Percentiles rank a stretch among this genome's conserved stretches.
phyloP scores from a whole-genome alignment of 2,888 invertebrate species.

The Penaeus monodon region DNA sequence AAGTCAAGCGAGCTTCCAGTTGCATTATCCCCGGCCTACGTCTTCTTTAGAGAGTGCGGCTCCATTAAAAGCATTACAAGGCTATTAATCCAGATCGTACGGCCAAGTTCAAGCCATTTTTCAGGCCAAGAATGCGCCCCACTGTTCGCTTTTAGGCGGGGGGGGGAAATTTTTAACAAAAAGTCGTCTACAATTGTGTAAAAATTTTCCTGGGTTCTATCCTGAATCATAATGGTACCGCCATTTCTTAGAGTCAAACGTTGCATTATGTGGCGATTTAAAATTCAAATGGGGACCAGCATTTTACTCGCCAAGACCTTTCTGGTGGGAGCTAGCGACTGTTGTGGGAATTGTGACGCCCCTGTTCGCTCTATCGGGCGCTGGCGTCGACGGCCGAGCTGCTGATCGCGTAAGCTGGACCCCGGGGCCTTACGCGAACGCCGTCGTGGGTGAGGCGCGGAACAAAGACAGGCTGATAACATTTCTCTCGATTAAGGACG shows the following conservation, averaged over 20 bases:
- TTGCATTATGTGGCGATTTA: conserved; percentile 55
- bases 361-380: conserved; percentile 25
- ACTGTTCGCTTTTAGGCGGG: background rate
- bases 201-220: conserved; percentile 48
- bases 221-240: conserved; percentile 53
- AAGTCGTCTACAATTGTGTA: conserved; percentile 51
- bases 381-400: no score
- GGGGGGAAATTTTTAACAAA: conserved; percentile 14
- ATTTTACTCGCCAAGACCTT: conserved; percentile 44
- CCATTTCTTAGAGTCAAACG: conserved; percentile 60
- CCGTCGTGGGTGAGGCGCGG: no score
- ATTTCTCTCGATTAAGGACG: no score
- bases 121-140: conserved; percentile 12
- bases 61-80: conserved; percentile 51
- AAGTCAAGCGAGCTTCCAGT: conserved; percentile 17
- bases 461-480: no score
- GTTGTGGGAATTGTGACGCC: conserved; percentile 13
- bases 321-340: conserved; percentile 35
- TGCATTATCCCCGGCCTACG: conserved; percentile 40
- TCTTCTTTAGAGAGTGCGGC: conserved; percentile 37
- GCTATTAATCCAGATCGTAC: conserved; percentile 50
- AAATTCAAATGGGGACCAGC: conserved; percentile 57
- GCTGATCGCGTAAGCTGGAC: no score
- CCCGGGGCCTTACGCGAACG: no score
- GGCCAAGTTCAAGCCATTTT: conserved; percentile 39